phyloP scores from a whole-genome alignment of 1,140 invertebrate genomes.

The Zaprionus vittiger region DNA sequence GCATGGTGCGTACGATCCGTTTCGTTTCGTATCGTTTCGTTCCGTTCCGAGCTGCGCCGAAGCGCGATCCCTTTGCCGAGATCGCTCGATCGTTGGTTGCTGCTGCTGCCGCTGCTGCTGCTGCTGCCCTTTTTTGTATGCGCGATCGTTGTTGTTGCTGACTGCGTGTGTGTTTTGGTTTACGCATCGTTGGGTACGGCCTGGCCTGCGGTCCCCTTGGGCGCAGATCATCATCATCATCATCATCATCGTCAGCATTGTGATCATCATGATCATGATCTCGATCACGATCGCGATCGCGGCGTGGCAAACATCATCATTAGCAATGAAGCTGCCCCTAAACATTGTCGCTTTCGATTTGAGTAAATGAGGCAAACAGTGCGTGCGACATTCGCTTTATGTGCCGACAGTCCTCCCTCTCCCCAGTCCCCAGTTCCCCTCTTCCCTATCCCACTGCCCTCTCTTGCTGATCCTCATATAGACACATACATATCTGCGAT shows the following conservation, averaged over 20 bases:
- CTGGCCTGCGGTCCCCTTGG: conserved; percentile 27
- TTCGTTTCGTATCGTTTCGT: background rate
- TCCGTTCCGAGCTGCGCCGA: background rate
- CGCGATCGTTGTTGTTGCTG: conserved; percentile 16
- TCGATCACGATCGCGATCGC: conserved; percentile 31
- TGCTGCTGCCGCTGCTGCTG: conserved; percentile 62
- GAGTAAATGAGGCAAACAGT: conserved; percentile 80
- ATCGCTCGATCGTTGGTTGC: conserved; percentile 25
- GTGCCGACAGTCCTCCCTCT: conserved; percentile 63
- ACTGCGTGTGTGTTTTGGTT: conserved; percentile 47
- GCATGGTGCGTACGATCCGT: conserved; percentile 53
- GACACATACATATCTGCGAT: conserved; percentile 44
- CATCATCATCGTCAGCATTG: conserved; percentile 26
- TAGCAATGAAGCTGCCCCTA: conserved; percentile 51
- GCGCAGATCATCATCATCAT: conserved; percentile 27
- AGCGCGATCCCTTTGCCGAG: conserved; percentile 28
- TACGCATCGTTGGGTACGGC: conserved; percentile 42
- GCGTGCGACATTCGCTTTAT: conserved; percentile 81
- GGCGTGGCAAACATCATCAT: conserved; percentile 54
- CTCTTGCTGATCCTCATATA: background rate
- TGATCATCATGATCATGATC: conserved; percentile 24
- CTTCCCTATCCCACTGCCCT: background rate
- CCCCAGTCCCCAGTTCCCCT: background rate
- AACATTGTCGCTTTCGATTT: conserved; percentile 77
- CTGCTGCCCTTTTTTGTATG: conserved; percentile 74